Evolutionary conservation across 1,140 invertebrate genomes (phyloP).

Genomic region (Drosophila orosa): DNA sequence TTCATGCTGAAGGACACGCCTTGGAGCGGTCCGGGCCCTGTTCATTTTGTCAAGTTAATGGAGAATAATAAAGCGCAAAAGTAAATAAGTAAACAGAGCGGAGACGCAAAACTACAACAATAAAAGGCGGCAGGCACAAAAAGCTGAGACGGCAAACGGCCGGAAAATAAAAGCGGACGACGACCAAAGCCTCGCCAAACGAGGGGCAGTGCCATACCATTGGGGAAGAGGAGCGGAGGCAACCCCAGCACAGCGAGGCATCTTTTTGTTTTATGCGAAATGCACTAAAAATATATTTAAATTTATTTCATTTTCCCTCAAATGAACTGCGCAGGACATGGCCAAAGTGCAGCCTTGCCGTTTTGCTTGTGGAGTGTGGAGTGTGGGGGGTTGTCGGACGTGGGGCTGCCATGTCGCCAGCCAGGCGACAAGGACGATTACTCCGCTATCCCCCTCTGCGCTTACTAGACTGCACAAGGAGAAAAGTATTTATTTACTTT

Average conservation of each 20-base stretch:
- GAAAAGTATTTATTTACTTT: not conserved
- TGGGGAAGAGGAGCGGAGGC: constrained; percentile 12
- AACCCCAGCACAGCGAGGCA: constrained; percentile 62
- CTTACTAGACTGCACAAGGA: not conserved
- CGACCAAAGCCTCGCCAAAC: constrained; percentile 53
- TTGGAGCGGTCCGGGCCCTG: constrained; percentile 22
- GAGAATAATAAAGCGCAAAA: constrained; percentile 81
- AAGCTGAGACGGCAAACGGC: constrained; percentile 79
- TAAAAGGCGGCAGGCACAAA: constrained; percentile 68
- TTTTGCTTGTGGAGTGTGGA: constrained; percentile 17
- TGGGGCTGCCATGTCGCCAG: constrained; percentile 62
- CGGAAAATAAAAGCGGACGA: constrained; percentile 74
- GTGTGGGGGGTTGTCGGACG: constrained; percentile 20
- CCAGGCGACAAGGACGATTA: constrained; percentile 65
- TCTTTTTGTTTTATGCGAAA: constrained; percentile 82
- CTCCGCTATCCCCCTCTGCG: not conserved
- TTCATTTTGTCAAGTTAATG: constrained; percentile 83
- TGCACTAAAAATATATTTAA: constrained; percentile 83
- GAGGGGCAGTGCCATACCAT: constrained; percentile 1
- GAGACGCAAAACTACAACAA: constrained; percentile 74
- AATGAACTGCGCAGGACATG: constrained; percentile 71
- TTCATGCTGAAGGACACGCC: constrained; percentile 50
- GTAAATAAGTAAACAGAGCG: constrained; percentile 80
- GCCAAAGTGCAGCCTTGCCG: constrained; percentile 43
- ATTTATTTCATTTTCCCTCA: constrained; percentile 80